Evolutionary conservation across 2,888 invertebrate species (phyloP).

Genomic region (Noctua comes): DNA sequence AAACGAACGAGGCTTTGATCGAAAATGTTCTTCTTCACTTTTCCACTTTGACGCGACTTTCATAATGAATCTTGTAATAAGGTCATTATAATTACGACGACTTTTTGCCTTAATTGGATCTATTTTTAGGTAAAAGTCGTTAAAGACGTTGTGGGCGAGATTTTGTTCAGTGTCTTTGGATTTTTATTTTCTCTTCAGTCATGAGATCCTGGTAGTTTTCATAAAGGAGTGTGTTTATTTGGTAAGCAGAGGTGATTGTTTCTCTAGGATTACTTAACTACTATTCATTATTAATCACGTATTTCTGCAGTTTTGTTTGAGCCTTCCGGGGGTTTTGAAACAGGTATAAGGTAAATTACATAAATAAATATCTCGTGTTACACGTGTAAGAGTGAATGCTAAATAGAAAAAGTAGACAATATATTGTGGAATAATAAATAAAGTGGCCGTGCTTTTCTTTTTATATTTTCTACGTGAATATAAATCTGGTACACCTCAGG

Average conservation of each 20-base stretch:
- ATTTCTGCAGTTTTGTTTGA: background rate
- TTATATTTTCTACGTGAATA: too few relatives aligned
- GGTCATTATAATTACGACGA: conserved; percentile 19
- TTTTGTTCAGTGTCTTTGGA: background rate
- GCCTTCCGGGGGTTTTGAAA: background rate
- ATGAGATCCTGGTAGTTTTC: background rate
- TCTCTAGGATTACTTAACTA: too few relatives aligned
- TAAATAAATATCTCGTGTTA: background rate
- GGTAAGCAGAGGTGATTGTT: background rate
- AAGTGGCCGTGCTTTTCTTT: too few relatives aligned
- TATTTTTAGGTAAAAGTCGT: background rate
- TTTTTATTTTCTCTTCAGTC: background rate
- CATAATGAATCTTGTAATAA: conserved; percentile 37
- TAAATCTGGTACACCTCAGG: too few relatives aligned
- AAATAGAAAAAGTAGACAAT: background rate
- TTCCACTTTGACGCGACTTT: conserved; percentile 29
- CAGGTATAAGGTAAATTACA: background rate
- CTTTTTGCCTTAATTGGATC: conserved; percentile 15
- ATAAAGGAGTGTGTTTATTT: background rate
- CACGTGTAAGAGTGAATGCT: background rate
- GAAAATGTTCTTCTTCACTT: conserved; percentile 32
- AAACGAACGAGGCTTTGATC: conserved; percentile 37
- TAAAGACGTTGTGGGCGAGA: background rate
- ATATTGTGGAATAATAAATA: too few relatives aligned
- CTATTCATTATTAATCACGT: background rate